phyloP scores from a whole-genome alignment of 1,140 invertebrate genomes.

The Bombyx mandarina region DNA sequence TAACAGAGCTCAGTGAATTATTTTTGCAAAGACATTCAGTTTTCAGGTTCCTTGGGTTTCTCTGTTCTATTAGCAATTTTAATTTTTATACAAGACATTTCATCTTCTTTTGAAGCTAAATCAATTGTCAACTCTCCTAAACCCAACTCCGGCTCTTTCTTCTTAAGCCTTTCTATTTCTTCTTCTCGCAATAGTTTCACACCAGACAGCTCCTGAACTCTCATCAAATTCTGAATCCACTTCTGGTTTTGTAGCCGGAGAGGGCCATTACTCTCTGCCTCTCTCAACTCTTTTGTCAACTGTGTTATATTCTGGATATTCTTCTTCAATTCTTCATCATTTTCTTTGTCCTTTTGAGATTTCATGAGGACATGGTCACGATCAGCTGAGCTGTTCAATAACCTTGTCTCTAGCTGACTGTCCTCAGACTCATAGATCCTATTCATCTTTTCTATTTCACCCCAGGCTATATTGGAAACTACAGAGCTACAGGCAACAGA shows the following conservation, averaged over 20 bases:
- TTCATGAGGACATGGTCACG: constrained; percentile 2
- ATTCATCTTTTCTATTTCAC: constrained; percentile 37
- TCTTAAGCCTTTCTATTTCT: constrained; percentile 26
- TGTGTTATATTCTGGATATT: constrained; percentile 29
- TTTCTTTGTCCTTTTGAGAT: constrained; percentile 9
- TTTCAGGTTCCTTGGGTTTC: background rate
- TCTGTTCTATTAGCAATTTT: constrained; percentile 9
- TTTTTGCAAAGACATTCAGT: background rate
- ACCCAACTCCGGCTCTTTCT: constrained; percentile 12
- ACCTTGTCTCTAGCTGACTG: constrained; percentile 14
- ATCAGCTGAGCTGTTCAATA: constrained; percentile 1
- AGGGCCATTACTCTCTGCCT: constrained; percentile 5
- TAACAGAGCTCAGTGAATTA: background rate
- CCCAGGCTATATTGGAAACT: constrained; percentile 27
- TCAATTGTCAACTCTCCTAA: constrained; percentile 37
- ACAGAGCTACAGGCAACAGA: constrained; percentile 13
- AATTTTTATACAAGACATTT: constrained; percentile 13
- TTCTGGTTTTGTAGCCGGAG: constrained; percentile 30
- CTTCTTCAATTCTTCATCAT: constrained; percentile 19
- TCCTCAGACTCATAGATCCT: constrained; percentile 30
- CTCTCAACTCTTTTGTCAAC: constrained; percentile 21
- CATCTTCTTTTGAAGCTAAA: constrained; percentile 20
- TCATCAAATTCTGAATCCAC: constrained; percentile 37
- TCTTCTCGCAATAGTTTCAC: constrained; percentile 26
- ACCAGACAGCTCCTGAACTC: constrained; percentile 27